phyloP scores from a whole-genome alignment of 2,797 vertebrate genomes.

The Zalophus californianus region DNA sequence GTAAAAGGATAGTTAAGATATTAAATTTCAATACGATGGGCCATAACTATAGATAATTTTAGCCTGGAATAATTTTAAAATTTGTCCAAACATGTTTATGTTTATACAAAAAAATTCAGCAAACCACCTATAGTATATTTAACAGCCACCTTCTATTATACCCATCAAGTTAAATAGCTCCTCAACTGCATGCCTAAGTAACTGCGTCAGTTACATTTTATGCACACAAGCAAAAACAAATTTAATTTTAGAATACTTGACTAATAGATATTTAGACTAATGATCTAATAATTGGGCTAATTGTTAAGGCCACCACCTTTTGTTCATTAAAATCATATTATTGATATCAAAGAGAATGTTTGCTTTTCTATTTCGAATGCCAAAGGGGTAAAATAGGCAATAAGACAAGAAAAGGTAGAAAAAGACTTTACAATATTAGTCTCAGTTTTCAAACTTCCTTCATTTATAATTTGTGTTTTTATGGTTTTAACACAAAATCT shows the following conservation, averaged over 20 bases:
- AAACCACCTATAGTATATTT: not conserved
- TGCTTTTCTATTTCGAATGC: constrained; percentile 45
- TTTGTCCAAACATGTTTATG: not conserved
- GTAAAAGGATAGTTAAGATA: not conserved
- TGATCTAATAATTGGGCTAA: not conserved
- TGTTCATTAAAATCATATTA: constrained; percentile 43
- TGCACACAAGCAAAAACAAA: too few species aligned
- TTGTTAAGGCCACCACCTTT: not conserved
- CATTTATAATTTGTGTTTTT: constrained; percentile 60
- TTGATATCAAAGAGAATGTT: not conserved
- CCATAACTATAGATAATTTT: not conserved
- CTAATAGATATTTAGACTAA: not conserved
- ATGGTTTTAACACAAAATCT: constrained; percentile 65
- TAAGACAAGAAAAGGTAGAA: not conserved
- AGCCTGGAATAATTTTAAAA: not conserved
- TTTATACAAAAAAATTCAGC: not conserved
- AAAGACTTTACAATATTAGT: not conserved
- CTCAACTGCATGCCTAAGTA: not conserved
- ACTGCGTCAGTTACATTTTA: not conserved
- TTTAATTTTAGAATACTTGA: constrained; percentile 17
- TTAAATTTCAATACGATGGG: not conserved
- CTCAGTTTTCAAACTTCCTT: constrained; percentile 41
- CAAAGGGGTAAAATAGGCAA: not conserved
- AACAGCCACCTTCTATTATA: not conserved
- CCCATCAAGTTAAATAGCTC: not conserved